phyloP scores from a whole-genome alignment of 2,113 vertebrate genomes.

The Leptocoma aspasia region DNA sequence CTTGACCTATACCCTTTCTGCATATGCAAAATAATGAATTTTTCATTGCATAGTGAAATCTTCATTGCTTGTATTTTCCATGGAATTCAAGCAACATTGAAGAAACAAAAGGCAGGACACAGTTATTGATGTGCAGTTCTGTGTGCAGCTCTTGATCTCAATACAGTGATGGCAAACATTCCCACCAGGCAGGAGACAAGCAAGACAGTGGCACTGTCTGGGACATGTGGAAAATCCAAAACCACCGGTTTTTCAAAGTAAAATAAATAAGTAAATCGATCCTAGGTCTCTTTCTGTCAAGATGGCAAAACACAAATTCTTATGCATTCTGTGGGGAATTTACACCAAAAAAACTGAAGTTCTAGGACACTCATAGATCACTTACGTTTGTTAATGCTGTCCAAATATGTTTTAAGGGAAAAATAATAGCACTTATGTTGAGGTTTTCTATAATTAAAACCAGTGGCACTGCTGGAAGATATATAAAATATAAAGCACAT shows the following conservation, averaged over 20 bases:
- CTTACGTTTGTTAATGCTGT: neutral
- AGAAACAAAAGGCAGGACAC: neutral
- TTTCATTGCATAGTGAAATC: neutral
- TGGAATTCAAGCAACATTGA: neutral
- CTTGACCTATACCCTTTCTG: neutral
- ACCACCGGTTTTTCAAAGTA: neutral
- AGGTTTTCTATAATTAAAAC: neutral
- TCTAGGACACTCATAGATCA: neutral
- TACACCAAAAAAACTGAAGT: neutral
- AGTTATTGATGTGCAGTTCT: neutral
- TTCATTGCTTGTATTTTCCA: neutral
- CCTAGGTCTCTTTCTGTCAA: neutral
- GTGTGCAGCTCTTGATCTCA: too few species aligned
- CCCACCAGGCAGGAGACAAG: accelerated
- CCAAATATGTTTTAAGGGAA: neutral
- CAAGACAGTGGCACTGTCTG: neutral
- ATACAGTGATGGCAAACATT: accelerated
- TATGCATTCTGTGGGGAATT: neutral
- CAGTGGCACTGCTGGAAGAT: neutral
- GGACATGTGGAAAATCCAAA: neutral
- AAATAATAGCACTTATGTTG: neutral
- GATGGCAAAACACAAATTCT: neutral
- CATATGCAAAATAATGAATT: neutral
- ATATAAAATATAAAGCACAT: neutral
- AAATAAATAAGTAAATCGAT: neutral